phyloP scores from a whole-genome alignment of 2,888 invertebrate genomes.

The Tetragonula carbonaria region DNA sequence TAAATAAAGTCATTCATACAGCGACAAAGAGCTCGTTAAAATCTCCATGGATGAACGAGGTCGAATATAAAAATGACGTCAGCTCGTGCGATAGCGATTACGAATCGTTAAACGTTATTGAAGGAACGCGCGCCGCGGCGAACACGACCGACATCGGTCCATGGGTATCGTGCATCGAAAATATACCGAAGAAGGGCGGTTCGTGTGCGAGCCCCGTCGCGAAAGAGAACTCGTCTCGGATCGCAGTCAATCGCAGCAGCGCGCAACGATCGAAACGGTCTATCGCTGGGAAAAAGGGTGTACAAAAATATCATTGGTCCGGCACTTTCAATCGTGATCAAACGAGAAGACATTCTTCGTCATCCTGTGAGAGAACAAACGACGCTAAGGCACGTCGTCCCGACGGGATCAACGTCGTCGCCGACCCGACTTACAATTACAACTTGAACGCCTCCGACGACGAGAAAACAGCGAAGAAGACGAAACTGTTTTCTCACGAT shows the following conservation, averaged over 20 bases:
- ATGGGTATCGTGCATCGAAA: background rate
- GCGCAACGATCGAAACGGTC: conserved; percentile 44
- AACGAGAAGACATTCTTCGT: background rate
- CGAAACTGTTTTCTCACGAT: conserved; percentile 61
- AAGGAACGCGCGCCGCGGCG: background rate
- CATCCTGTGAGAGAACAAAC: background rate
- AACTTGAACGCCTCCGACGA: conserved; percentile 49
- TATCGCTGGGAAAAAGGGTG: conserved; percentile 59
- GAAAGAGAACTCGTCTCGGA: background rate
- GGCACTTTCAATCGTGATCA: conserved; percentile 70
- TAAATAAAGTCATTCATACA: conserved; percentile 37
- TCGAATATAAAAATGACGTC: conserved; percentile 12
- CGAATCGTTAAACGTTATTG: conserved; percentile 21
- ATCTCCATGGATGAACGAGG: conserved; percentile 71
- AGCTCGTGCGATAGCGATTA: conserved; percentile 40
- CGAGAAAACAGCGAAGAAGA: conserved; percentile 62
- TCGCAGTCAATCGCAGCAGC: background rate
- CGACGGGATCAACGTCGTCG: background rate
- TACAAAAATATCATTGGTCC: conserved; percentile 75
- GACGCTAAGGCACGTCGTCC: background rate
- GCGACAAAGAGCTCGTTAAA: conserved; percentile 38
- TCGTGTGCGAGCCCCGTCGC: background rate
- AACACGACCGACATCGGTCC: background rate
- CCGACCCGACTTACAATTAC: conserved; percentile 49
- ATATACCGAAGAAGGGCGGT: background rate